Evolutionary conservation across 2,888 invertebrate genomes (phyloP).

Genomic region (Cantharis lateralis): DNA sequence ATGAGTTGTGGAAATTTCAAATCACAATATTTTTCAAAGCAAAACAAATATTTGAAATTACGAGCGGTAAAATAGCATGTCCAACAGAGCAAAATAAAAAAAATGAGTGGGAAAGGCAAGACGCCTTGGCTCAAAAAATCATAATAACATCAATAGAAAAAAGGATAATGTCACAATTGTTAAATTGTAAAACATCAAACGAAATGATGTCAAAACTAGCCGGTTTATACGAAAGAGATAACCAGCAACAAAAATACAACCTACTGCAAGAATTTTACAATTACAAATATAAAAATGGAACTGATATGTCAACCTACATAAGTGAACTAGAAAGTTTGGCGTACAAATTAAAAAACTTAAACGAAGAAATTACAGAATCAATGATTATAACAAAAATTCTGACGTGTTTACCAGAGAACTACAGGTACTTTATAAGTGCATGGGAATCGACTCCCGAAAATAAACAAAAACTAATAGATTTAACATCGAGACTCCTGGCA

Average conservation of each 20-base stretch:
- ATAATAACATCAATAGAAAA: no score
- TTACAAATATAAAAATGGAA: background rate
- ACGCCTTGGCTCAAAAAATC: no score
- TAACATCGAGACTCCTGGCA: background rate
- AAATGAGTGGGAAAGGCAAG: no score
- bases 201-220: background rate
- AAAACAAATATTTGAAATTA: background rate
- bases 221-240: background rate
- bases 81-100: no score
- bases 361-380: background rate
- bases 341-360: background rate
- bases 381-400: background rate
- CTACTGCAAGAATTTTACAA: background rate
- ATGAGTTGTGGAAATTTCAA: background rate
- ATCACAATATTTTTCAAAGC: background rate
- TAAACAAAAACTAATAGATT: background rate
- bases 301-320: background rate
- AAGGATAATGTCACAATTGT: background rate
- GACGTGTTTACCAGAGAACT: background rate
- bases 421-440: background rate
- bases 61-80: no score
- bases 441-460: background rate
- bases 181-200: background rate
- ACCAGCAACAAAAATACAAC: background rate
- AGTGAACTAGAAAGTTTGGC: background rate